A percentile compares a stretch with the other conserved stretches of the same genome.
Evolutionary conservation across 2,888 invertebrate genomes (phyloP).

Genomic region (Lordiphosa fenestrarum): DNA sequence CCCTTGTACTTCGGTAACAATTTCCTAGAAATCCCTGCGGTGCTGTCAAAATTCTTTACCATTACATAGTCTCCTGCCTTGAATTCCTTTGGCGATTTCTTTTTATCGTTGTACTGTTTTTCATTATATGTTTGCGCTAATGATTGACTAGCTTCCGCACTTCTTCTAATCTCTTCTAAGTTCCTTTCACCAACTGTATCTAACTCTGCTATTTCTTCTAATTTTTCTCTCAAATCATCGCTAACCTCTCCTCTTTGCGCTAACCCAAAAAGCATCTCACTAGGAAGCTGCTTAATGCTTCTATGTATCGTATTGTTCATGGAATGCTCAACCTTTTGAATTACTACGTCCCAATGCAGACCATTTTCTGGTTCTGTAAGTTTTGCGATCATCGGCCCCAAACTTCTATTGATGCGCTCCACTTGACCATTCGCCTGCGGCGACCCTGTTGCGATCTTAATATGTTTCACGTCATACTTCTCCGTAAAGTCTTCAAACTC

Average conservation of each 20-base stretch:
- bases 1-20: slow-evolving; percentile 1
- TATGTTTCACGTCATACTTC: too few species aligned
- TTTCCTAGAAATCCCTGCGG: neutral
- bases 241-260: slow-evolving; percentile 3
- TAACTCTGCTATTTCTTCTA: neutral
- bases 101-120: neutral
- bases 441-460: too few species aligned
- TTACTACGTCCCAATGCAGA: neutral
- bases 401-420: too few species aligned
- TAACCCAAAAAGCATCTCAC: neutral
- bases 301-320: slow-evolving; percentile 1
- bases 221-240: slow-evolving; percentile 1
- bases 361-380: neutral
- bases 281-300: neutral
- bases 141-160: neutral
- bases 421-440: too few species aligned
- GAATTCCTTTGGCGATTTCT: neutral
- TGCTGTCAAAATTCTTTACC: slow-evolving; percentile 8
- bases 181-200: neutral
- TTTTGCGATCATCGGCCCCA: neutral
- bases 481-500: too few species aligned
- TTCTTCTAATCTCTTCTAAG: neutral
- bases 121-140: neutral
- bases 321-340: neutral
- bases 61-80: neutral